These are phyloP conservation scores for Microcebus tavaratra DNA, from an alignment of 2,113 vertebrate species.

Conservation along the genomic window DNA sequence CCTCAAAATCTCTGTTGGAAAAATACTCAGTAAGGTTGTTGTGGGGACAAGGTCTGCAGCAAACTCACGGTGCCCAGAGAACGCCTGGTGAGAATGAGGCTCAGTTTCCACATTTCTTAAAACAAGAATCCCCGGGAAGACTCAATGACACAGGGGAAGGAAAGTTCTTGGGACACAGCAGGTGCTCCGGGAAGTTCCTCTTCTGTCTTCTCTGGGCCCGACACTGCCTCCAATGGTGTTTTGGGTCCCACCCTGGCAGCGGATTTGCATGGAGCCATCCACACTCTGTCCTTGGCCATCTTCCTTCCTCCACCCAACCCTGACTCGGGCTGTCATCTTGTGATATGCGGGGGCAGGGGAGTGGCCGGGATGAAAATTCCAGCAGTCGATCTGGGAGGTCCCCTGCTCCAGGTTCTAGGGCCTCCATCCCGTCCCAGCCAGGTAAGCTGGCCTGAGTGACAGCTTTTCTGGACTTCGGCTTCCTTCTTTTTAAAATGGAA, in stretches of 20 bases:
- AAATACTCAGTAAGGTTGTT: neutral
- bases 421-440: neutral
- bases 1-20: neutral
- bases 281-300: accelerated
- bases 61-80: neutral
- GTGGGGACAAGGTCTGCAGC: neutral
- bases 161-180: neutral
- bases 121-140: neutral
- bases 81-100: neutral
- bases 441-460: no score
- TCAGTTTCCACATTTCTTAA: neutral
- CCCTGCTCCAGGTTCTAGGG: neutral
- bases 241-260: neutral
- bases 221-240: neutral
- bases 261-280: neutral
- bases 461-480: neutral
- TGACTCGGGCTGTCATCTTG: accelerated
- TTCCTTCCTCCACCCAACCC: neutral
- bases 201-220: neutral
- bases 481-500: neutral
- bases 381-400: neutral
- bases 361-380: neutral
- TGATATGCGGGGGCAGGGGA: accelerated
- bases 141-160: neutral
- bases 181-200: neutral